Conservation (phyloP, 1,140 invertebrate genomes). For the Drosophila willistoni region DNA sequence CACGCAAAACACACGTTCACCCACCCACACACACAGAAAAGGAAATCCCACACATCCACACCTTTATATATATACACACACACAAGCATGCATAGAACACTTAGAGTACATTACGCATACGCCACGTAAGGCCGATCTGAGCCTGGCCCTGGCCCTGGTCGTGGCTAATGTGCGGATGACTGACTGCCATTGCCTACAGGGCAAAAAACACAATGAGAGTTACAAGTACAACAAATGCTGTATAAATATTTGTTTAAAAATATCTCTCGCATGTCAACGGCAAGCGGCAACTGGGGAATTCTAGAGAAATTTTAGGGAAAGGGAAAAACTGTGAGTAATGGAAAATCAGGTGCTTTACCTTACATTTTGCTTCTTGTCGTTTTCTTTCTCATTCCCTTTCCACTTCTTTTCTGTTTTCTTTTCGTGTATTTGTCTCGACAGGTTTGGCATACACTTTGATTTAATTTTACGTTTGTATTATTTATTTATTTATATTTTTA, state of each 20-base stretch:
- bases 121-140: slow-evolving; percentile 27
- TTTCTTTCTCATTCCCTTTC: background rate
- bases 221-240: slow-evolving; percentile 43
- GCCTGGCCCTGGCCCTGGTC: background rate
- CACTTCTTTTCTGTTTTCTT: background rate
- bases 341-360: slow-evolving; percentile 37
- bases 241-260: slow-evolving; percentile 67
- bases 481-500: slow-evolving; percentile 51
- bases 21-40: background rate
- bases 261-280: slow-evolving; percentile 67
- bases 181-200: slow-evolving; percentile 40
- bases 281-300: slow-evolving; percentile 53
- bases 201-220: slow-evolving; percentile 44
- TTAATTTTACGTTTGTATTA: slow-evolving; percentile 58
- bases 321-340: slow-evolving; percentile 31
- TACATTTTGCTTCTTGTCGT: slow-evolving; percentile 1
- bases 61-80: background rate
- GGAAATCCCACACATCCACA: slow-evolving; percentile 6
- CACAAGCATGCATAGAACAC: background rate
- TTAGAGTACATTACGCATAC: slow-evolving; percentile 49
- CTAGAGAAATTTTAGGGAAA: slow-evolving; percentile 1
- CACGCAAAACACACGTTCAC: slow-evolving; percentile 6
- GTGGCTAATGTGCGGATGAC: slow-evolving; percentile 31
- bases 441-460: slow-evolving; percentile 60
- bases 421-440: slow-evolving; percentile 51